Evolutionary conservation across 2,797 vertebrate genomes (phyloP).

Genomic region (Enteromius paludinosus): DNA sequence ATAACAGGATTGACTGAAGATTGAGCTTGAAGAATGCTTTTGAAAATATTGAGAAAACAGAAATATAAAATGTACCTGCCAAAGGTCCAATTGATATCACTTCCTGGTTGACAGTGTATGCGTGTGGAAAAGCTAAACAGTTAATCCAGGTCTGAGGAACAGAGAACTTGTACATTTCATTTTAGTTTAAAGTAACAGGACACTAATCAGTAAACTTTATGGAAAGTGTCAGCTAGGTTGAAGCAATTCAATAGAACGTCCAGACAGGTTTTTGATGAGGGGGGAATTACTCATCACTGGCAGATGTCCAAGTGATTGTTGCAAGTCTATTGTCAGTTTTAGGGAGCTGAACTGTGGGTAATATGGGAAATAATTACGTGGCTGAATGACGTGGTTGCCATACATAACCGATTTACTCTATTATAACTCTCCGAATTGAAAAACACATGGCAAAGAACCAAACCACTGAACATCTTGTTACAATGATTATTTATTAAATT

Average conservation of each 20-base stretch:
- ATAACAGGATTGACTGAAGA: neutral
- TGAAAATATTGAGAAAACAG: neutral
- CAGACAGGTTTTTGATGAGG: neutral
- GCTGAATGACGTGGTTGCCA: neutral
- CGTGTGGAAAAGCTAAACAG: neutral
- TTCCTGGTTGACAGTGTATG: neutral
- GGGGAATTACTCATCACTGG: neutral
- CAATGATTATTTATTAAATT: conserved; percentile 88
- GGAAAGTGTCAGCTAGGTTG: neutral
- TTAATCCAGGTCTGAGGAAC: neutral
- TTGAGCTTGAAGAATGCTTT: neutral
- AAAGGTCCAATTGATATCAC: neutral
- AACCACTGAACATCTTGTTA: conserved; percentile 68
- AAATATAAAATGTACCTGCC: neutral
- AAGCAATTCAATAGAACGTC: neutral
- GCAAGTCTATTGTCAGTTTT: neutral
- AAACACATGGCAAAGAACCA: conserved; percentile 20
- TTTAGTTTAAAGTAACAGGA: too few relatives aligned
- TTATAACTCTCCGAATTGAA: neutral
- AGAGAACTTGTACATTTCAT: too few relatives aligned
- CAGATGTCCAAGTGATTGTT: too few relatives aligned
- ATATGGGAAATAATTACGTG: neutral
- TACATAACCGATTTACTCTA: neutral
- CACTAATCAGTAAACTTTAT: neutral
- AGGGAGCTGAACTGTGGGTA: conserved; percentile 3